phyloP scores from a whole-genome alignment of 2,888 invertebrate species.

The Polydrusus pterygomalis region DNA sequence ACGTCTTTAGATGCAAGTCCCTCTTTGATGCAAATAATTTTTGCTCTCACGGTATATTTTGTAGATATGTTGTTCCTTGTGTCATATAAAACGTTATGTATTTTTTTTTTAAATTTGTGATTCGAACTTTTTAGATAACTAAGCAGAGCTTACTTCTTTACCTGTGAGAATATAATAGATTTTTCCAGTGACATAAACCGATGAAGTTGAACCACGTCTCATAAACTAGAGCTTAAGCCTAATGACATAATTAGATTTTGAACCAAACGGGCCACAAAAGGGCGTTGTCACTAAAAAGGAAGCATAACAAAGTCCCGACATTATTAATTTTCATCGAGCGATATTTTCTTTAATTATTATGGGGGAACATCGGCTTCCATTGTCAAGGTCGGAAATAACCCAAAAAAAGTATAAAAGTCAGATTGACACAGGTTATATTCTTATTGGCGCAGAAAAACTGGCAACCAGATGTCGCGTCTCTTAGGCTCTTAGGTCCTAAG shows the following conservation, averaged over 20 bases:
- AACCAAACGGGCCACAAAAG: neutral
- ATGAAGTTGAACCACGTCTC: neutral
- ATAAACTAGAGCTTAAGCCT: neutral
- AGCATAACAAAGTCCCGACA: neutral
- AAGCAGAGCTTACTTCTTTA: neutral
- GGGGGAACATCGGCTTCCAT: neutral
- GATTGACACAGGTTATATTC: no score
- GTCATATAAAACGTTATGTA: no score
- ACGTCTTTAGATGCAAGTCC: no score
- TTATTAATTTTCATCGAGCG: neutral
- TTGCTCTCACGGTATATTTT: no score
- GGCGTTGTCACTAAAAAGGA: constrained; percentile 5
- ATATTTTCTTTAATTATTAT: neutral
- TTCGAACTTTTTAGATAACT: no score
- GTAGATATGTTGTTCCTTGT: no score
- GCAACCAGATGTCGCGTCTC: no score
- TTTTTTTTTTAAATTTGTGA: no score
- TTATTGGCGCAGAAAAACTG: no score
- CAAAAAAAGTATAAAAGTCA: no score
- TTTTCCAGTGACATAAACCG: neutral
- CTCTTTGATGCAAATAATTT: no score
- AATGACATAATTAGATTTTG: neutral
- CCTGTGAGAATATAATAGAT: neutral
- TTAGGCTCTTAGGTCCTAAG: no score
- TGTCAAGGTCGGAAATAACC: neutral